Base-by-base conservation (phyloP, 1,140 invertebrate species). In the Trypoxylus dichotomus region DNA sequence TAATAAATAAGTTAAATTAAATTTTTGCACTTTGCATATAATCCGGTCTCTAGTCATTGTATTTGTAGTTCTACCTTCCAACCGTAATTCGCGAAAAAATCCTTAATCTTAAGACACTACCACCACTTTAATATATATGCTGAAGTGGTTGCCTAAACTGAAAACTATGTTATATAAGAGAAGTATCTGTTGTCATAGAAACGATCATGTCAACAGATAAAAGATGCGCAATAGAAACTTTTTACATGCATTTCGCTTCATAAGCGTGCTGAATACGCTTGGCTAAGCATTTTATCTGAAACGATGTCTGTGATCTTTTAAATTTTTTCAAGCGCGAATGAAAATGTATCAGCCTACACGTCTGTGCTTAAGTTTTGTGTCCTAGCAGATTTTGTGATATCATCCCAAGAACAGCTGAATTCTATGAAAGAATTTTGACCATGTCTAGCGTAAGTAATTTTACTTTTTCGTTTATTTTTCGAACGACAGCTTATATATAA, bases 391-490 rank as follows among this genome's bases (percentile, higher is more conserved):
- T 1, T 25, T 8, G n/a, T n/a, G 3, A 21, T 11, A 27, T 24
- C 27, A 27, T 68, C 60, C 5, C 13, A 68, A 27, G 60, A n/a
- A n/a, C 24, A 68, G 60, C 21, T 68, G 60, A 29, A 68, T 68
- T 68, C 24, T 8, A 8, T 27, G 11, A 5, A 68, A 24, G 11
- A 29, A 68, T 27, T 43, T 54, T 68, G 27, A 68, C 11, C 19
- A 68, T 68, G 60, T 68, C 60, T 24, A 27, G 27, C 13, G 60
- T 68, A 68, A 68, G 60, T 68, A 27, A 63, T 68, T 68, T 68
- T 63, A 11, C 1, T 68, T 29, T 27, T 15, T 27, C 21, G 13
- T 27, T 68, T 68, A n/a, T 54, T 54, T 19, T 54, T 19, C 43
- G 43, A 47, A n/a, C 10, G 43, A 47, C 13, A 54, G 47, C 47